Conservation (phyloP, 2,113 vertebrate genomes). For the Oryzias woworae region DNA sequence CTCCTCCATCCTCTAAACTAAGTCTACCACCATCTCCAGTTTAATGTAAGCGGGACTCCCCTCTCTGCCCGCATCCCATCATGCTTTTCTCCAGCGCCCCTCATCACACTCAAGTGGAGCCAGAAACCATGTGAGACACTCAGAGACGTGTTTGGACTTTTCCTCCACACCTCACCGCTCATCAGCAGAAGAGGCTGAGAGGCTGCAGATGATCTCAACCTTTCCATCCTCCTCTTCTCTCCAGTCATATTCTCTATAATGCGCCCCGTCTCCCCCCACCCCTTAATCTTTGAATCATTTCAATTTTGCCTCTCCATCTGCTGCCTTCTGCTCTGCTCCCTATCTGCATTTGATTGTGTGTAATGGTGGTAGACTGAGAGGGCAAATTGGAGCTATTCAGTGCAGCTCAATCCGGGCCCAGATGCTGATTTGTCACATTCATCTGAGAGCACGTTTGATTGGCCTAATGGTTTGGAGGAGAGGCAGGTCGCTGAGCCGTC, state of each 20-base stretch:
- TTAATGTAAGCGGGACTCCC: constrained; percentile 13
- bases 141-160: constrained; percentile 42
- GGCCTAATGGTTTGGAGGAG: constrained; percentile 49
- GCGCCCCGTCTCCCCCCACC: neutral
- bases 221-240: constrained; percentile 23
- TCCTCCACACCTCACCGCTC: constrained; percentile 29
- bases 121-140: constrained; percentile 42
- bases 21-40: constrained; percentile 16
- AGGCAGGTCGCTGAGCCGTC: constrained; percentile 2
- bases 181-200: constrained; percentile 37
- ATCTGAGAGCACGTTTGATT: constrained; percentile 54
- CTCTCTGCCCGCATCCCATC: constrained; percentile 2
- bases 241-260: constrained; percentile 13
- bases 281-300: constrained; percentile 50
- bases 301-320: constrained; percentile 44
- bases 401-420: constrained; percentile 38
- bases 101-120: constrained; percentile 30
- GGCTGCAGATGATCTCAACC: constrained; percentile 40
- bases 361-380: constrained; percentile 62
- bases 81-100: constrained; percentile 24
- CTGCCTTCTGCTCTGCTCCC: constrained; percentile 40
- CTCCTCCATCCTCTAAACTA: constrained; percentile 9
- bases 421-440: constrained; percentile 65
- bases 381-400: constrained; percentile 69
- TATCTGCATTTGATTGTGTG: constrained; percentile 66